phyloP scores from a whole-genome alignment of 2,797 vertebrate species.

The Jordanella pulchra region DNA sequence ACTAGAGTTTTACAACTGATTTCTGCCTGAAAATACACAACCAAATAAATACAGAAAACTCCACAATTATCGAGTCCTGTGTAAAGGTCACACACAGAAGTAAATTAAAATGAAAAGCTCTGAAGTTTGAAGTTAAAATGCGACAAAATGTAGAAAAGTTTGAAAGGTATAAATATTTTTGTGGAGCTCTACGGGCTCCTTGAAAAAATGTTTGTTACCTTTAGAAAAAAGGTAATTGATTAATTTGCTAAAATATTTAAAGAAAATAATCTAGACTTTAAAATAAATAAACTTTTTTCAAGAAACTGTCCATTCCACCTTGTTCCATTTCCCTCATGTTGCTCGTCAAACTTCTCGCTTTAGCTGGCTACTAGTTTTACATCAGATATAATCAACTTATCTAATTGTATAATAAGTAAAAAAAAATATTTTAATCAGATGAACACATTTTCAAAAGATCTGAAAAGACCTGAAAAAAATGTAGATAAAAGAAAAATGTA shows the following conservation, averaged over 20 bases:
- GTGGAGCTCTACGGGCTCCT: neutral
- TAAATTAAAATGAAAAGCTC: neutral
- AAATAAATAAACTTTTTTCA: neutral
- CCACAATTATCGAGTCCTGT: neutral
- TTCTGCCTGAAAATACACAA: too few species aligned
- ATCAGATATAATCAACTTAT: neutral
- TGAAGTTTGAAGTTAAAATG: neutral
- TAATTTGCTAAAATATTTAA: neutral
- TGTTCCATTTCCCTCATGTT: neutral
- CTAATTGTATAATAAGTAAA: too few species aligned
- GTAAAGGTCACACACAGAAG: neutral
- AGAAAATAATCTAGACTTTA: neutral
- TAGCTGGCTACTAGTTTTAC: neutral
- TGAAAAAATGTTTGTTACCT: neutral
- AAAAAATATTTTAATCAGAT: slow-evolving; percentile 21
- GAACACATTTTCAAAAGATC: slow-evolving; percentile 16
- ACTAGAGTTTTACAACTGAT: too few species aligned
- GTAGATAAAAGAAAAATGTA: slow-evolving; percentile 44
- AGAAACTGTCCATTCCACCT: neutral
- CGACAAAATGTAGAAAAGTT: neutral
- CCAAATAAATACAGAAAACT: too few species aligned
- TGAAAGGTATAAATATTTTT: neutral
- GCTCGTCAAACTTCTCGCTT: neutral
- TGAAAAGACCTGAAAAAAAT: slow-evolving; percentile 39
- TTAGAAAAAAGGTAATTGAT: neutral